Percentiles rank a stretch among this genome's conserved stretches.
Evolutionary conservation across 2,888 invertebrate species (phyloP).

Genomic region (Caenorhabditis doughertyi): DNA sequence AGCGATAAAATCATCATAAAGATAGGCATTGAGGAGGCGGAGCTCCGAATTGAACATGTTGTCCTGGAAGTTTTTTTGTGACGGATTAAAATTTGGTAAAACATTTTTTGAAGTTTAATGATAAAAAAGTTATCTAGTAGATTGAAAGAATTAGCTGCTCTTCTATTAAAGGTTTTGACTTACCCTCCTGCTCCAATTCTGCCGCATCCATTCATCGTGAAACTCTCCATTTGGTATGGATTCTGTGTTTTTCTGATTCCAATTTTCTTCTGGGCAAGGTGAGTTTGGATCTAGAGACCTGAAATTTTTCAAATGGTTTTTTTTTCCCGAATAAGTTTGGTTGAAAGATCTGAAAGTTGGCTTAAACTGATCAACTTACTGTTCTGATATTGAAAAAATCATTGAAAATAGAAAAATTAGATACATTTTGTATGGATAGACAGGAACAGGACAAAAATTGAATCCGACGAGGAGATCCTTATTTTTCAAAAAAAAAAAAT

Average conservation of each 20-base stretch:
- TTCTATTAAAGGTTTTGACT: not conserved
- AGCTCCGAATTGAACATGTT: conserved; percentile 34
- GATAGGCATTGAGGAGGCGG: conserved; percentile 13
- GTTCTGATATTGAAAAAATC: not conserved
- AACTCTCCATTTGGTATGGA: conserved; percentile 18
- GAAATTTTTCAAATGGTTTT: not conserved
- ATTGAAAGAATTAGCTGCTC: too few species aligned
- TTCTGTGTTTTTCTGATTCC: conserved; percentile 31
- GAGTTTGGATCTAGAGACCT: not conserved
- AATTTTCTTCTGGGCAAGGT: conserved; percentile 7
- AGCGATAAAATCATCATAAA: conserved; percentile 25
- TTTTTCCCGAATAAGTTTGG: not conserved
- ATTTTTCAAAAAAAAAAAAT: not conserved
- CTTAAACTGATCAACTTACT: conserved; percentile 9
- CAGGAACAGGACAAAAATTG: not conserved
- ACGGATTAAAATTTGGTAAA: not conserved
- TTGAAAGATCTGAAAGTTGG: not conserved
- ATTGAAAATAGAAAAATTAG: not conserved
- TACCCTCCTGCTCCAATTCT: conserved; percentile 35
- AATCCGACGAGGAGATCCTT: not conserved
- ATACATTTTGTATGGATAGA: not conserved
- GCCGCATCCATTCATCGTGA: conserved; percentile 33
- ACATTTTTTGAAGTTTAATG: too few species aligned
- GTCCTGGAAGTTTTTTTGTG: conserved; percentile 9
- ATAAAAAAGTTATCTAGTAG: too few species aligned